Conservation (phyloP, 1,140 invertebrate genomes). For the Zaprionus lachaisei region DNA sequence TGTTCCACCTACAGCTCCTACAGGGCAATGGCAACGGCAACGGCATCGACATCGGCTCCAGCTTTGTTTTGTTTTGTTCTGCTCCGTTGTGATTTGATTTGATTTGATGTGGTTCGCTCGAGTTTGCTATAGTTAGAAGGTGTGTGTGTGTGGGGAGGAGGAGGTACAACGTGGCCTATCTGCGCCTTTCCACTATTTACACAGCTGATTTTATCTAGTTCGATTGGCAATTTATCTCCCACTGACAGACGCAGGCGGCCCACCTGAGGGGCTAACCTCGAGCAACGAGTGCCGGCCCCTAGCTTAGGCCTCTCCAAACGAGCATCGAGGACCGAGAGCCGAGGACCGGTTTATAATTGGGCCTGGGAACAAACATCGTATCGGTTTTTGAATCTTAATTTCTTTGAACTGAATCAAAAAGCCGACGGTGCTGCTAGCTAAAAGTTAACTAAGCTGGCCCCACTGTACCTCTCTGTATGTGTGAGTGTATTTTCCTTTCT, state of each 20-base stretch:
- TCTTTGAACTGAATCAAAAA: conserved; percentile 62
- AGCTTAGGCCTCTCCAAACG: no score
- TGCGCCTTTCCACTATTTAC: conserved; percentile 77
- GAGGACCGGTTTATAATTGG: conserved; percentile 60
- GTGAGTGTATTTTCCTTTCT: neutral
- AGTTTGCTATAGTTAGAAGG: conserved; percentile 9
- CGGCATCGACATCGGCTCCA: neutral
- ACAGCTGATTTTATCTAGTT: conserved; percentile 80
- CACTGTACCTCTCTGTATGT: conserved; percentile 4
- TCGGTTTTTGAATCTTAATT: conserved; percentile 83
- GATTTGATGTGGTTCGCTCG: conserved; percentile 32
- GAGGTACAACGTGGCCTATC: conserved; percentile 52
- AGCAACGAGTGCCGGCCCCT: neutral
- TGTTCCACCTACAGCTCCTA: no score
- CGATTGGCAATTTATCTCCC: conserved; percentile 80
- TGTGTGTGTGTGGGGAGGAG: neutral
- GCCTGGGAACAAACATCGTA: conserved; percentile 41
- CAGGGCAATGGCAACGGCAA: neutral
- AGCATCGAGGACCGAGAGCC: neutral
- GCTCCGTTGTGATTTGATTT: conserved; percentile 48
- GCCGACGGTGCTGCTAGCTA: conserved; percentile 36
- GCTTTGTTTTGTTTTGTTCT: conserved; percentile 33
- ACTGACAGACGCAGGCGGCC: conserved; percentile 19
- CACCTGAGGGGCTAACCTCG: conserved; percentile 30
- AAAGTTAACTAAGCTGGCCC: conserved; percentile 70